phyloP scores from a whole-genome alignment of 2,888 invertebrate species.

The Rhagonycha lutea region DNA sequence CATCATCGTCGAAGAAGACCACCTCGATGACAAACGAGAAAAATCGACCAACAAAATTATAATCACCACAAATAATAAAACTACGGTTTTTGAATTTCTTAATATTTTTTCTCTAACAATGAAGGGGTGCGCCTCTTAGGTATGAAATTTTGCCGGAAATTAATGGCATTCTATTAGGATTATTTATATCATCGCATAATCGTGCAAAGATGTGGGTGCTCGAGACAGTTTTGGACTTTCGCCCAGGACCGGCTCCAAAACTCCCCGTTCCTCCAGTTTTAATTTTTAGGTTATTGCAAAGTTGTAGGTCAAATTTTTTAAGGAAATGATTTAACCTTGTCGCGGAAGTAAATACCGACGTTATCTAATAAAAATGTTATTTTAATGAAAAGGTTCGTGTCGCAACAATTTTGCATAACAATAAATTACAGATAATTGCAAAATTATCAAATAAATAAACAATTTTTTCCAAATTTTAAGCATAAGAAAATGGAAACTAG shows the following conservation, averaged over 20 bases:
- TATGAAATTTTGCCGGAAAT: not conserved
- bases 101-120: not conserved
- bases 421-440: not conserved
- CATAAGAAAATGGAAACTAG: not conserved
- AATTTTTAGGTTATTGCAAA: not conserved
- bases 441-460: not conserved
- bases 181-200: not conserved
- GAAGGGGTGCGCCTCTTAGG: not conserved
- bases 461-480: not conserved
- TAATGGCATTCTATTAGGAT: not conserved
- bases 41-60: not conserved
- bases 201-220: not conserved
- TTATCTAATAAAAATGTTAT: not conserved
- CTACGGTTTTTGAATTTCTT: not conserved
- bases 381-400: not conserved
- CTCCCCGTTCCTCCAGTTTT: not conserved
- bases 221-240: not conserved
- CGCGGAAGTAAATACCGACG: not conserved
- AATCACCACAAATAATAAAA: not conserved
- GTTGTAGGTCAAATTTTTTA: not conserved
- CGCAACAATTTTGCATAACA: not conserved
- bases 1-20: conserved; percentile 10
- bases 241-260: not conserved
- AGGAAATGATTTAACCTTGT: not conserved
- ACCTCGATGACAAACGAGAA: conserved; percentile 19